Conservation (phyloP, 2,888 invertebrate genomes). For the Leucania comma region DNA sequence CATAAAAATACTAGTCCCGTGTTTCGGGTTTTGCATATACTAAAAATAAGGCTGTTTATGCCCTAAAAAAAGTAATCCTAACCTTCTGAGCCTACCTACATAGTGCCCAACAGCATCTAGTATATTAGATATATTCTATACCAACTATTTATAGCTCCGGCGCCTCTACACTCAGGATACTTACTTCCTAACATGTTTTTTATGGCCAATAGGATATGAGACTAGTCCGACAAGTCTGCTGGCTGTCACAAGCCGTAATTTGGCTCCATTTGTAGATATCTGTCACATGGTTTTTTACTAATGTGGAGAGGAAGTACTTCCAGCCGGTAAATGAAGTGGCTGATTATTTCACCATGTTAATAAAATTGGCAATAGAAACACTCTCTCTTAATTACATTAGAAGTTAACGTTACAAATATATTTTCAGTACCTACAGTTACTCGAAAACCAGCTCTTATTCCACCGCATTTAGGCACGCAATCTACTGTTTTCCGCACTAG, state of each 20-base stretch:
- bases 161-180: conserved; percentile 56
- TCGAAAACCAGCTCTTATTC: too few relatives aligned
- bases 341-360: not conserved
- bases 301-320: conserved; percentile 5
- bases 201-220: conserved; percentile 29
- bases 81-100: conserved; percentile 14
- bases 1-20: too few relatives aligned
- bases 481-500: too few relatives aligned
- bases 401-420: too few relatives aligned
- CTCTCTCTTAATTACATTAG: too few relatives aligned
- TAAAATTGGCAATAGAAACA: not conserved
- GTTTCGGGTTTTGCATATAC: too few relatives aligned
- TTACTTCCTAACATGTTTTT: conserved; percentile 64
- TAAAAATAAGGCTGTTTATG: too few relatives aligned
- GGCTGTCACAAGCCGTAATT: conserved; percentile 40
- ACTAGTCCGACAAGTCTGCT: conserved; percentile 41
- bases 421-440: too few relatives aligned
- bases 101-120: conserved; percentile 49
- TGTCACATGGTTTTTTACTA: conserved; percentile 34
- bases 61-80: not conserved
- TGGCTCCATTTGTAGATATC: conserved; percentile 29
- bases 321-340: not conserved
- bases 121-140: conserved; percentile 57
- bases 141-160: conserved; percentile 36
- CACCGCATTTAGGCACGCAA: too few relatives aligned